phyloP scores from a whole-genome alignment of 2,113 vertebrate species.

The Nyctibius bracteatus region DNA sequence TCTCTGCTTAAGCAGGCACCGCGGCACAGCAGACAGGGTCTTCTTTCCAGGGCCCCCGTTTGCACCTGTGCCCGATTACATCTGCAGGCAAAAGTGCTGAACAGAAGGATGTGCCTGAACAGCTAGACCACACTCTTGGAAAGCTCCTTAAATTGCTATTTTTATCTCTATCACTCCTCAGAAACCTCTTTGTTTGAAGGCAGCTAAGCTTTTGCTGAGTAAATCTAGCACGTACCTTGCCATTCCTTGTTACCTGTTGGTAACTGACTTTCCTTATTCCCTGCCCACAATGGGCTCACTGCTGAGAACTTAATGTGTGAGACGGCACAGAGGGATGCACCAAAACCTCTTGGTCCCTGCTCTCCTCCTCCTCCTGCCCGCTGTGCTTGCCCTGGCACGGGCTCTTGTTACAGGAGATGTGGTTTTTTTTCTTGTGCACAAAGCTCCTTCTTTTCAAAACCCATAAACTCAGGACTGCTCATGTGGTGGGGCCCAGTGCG shows the following conservation, averaged over 20 bases:
- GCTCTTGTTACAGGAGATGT: background rate
- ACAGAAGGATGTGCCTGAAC: background rate
- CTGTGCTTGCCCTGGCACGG: background rate
- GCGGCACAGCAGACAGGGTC: fast-evolving
- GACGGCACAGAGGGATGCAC: fast-evolving
- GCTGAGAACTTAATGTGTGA: fast-evolving
- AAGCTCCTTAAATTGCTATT: background rate
- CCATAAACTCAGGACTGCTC: fast-evolving
- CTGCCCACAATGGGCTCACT: fast-evolving
- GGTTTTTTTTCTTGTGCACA: background rate
- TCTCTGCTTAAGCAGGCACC: background rate
- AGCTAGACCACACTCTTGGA: background rate
- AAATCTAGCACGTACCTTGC: background rate
- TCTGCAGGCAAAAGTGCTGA: background rate
- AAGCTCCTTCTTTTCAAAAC: background rate
- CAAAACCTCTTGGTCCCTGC: fast-evolving
- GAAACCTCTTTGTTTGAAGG: background rate
- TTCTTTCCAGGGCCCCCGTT: background rate
- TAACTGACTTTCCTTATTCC: background rate
- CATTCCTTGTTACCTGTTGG: background rate
- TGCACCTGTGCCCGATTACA: background rate
- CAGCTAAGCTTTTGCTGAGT: background rate
- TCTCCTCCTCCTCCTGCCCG: background rate
- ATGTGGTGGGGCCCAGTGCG: fast-evolving
- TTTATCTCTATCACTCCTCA: background rate